phyloP scores from a whole-genome alignment of 2,888 invertebrate species.

The Sinelater perroti region DNA sequence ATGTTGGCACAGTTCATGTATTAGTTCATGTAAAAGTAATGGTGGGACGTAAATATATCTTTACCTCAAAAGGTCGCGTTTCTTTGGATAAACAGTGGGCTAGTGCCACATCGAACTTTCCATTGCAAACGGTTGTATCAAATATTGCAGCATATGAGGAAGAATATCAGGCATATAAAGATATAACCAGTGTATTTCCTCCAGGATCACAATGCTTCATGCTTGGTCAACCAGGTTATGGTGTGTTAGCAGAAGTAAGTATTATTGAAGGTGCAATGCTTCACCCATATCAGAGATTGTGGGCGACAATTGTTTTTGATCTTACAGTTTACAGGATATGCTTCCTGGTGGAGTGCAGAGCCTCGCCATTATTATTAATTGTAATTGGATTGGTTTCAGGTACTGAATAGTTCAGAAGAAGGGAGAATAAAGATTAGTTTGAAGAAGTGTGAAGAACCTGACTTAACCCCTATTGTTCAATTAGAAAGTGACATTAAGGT shows the following conservation, averaged over 20 bases:
- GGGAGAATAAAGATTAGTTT: constrained; percentile 70
- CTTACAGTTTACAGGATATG: too few relatives aligned
- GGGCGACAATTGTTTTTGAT: too few relatives aligned
- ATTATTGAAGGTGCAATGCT: too few relatives aligned
- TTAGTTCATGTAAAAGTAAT: constrained; percentile 77
- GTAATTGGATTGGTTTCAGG: constrained; percentile 56
- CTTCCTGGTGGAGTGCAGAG: too few relatives aligned
- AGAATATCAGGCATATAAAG: constrained; percentile 57
- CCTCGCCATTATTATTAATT: too few relatives aligned
- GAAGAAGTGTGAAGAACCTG: constrained; percentile 64
- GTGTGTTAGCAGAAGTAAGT: constrained; percentile 77
- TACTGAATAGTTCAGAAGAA: constrained; percentile 65
- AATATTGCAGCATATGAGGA: constrained; percentile 63
- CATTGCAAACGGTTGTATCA: constrained; percentile 72
- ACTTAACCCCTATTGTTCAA: constrained; percentile 54
- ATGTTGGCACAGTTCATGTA: constrained; percentile 72
- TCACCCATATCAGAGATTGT: too few relatives aligned
- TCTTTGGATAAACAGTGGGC: constrained; percentile 80
- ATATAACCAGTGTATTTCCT: constrained; percentile 73
- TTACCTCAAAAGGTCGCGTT: constrained; percentile 69
- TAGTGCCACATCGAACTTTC: constrained; percentile 68
- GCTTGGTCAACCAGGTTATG: constrained; percentile 82
- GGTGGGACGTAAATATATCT: constrained; percentile 72
- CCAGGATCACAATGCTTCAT: constrained; percentile 76
- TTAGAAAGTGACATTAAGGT: constrained; percentile 52